Evolutionary conservation across 2,888 invertebrate species (phyloP).

Genomic region (Trachelus iudaicus): DNA sequence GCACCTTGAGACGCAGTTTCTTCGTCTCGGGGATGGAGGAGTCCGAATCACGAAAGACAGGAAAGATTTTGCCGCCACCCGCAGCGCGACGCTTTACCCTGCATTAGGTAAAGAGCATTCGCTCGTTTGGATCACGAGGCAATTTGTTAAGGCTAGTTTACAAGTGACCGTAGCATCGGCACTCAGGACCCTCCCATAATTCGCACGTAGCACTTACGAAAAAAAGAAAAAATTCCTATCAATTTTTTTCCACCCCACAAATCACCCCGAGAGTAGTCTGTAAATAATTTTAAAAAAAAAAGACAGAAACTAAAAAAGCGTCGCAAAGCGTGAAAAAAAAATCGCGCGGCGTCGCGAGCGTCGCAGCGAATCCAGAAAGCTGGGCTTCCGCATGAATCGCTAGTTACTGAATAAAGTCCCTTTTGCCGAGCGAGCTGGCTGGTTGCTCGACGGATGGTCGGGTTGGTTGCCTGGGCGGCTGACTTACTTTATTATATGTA

Average conservation of each 20-base stretch:
- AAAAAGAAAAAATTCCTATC: no score
- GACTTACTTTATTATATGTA: conserved; percentile 51
- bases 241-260: no score
- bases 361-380: conserved; percentile 23
- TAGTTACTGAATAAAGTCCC: conserved; percentile 55
- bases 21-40: no score
- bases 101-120: conserved; percentile 39
- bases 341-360: neutral
- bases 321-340: neutral
- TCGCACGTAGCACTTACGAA: no score
- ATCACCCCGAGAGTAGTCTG: no score
- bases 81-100: conserved; percentile 35
- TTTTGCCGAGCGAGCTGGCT: conserved; percentile 33
- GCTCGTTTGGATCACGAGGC: conserved; percentile 37
- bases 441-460: conserved; percentile 29
- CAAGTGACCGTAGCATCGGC: conserved; percentile 2
- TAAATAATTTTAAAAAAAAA: no score
- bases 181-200: conserved; percentile 8
- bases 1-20: no score
- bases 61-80: conserved; percentile 33
- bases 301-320: no score
- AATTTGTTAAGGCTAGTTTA: conserved; percentile 37
- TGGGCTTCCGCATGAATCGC: conserved; percentile 53
- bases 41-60: no score
- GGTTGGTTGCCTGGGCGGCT: conserved; percentile 9